Percentiles rank a stretch among this genome's conserved stretches.
Evolutionary conservation across 1,140 invertebrate species (phyloP).

Genomic region (Leguminivora glycinivorella): DNA sequence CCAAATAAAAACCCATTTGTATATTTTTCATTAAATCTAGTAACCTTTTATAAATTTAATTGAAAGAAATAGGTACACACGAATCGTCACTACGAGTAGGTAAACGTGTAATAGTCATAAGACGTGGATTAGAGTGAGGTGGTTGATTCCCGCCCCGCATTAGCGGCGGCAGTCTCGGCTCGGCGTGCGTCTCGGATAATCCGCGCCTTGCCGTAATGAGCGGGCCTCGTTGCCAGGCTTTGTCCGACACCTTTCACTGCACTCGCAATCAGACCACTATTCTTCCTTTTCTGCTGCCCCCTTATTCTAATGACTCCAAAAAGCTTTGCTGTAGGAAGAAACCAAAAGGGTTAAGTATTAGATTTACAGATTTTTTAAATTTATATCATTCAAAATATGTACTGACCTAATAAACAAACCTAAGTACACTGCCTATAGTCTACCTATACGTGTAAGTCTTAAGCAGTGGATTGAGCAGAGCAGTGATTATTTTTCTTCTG

Average conservation of each 20-base stretch:
- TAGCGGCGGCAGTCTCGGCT: neutral
- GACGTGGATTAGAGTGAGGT: slow-evolving; percentile 2
- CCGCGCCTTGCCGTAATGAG: slow-evolving; percentile 19
- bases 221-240: slow-evolving; percentile 3
- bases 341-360: neutral
- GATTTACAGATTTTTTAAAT: no score
- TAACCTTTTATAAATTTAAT: neutral
- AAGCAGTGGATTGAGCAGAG: no score
- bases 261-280: slow-evolving; percentile 23
- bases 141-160: neutral
- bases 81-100: neutral
- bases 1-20: no score
- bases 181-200: slow-evolving; percentile 19
- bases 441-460: no score
- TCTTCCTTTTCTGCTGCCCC: slow-evolving; percentile 18
- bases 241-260: slow-evolving; percentile 18
- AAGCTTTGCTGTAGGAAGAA: neutral
- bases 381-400: no score
- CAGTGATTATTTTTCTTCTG: neutral
- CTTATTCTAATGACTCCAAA: neutral
- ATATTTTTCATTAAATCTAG: no score
- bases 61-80: neutral
- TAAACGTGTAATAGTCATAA: neutral
- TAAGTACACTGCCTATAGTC: no score
- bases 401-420: no score